Evolutionary conservation across 2,888 invertebrate species (phyloP), one percentile per base, ranked within the genome.

Genomic region (Ephialtes manifestator): DNA sequence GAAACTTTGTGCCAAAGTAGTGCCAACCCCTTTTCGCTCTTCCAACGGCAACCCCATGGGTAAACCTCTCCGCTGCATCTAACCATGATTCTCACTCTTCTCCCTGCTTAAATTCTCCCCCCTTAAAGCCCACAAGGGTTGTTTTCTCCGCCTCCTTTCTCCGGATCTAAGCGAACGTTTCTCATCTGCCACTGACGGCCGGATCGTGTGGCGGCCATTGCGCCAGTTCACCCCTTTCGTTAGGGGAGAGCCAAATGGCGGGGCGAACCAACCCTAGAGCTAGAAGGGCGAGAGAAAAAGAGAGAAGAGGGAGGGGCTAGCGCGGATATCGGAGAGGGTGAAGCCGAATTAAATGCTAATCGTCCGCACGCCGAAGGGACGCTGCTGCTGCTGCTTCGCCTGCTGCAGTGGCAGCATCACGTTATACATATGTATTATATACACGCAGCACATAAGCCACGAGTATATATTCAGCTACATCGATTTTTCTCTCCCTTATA

Each of bases 401-500:
- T 39, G 67, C 55, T 67, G 18, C 46, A 60, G 35, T 55, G 31
- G 48, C 68, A 43, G 58, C 76, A 31, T 71, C 81, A 65, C 78
- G 20, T 24, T 15, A 8, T 39, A 24, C 18, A 28, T 18, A 15
- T n/a, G 11, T 39, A 65, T n/a, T n/a, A 35, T n/a, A 48, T 48
- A 48, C 48, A 24, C 48, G 18, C 35, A 24, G 1, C n/a, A 55
- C 46, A 13, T 48, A 43, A 31, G 31, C 28, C 58, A 24, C 58
- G 24, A 15, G 43, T 71, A 46, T 31, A 63, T 67, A 83, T 79
- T 71, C 86, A 92, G 93, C 93, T 93, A 90, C 90, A 93, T 93
- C 92, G 93, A 93, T 93, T 93, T 93, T 93, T 92, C 90, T 90
- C 83, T 72, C 86, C 78, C 88, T 68, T 78, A 78, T 81, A 84